A percentile compares a stretch with the other conserved stretches of the same genome.
Conservation (phyloP, 1,140 invertebrate species). For the Drosophila murphyi region DNA sequence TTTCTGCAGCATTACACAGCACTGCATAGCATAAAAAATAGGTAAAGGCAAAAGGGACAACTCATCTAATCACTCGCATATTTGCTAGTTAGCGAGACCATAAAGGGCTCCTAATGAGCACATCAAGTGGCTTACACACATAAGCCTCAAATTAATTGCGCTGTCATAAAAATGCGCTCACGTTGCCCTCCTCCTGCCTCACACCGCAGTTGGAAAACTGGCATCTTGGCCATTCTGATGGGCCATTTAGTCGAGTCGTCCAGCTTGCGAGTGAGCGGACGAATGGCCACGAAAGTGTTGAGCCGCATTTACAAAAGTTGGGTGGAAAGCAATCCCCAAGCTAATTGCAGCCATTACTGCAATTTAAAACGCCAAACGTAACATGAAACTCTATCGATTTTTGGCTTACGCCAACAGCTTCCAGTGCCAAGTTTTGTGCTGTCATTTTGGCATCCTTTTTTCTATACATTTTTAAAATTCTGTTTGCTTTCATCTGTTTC, state of each 20-base stretch:
- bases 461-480: too few species aligned
- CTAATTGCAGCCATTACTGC: conserved; percentile 60
- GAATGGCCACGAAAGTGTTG: conserved; percentile 54
- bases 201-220: neutral
- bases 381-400: conserved; percentile 35
- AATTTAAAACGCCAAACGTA: conserved; percentile 43
- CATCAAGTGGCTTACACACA: conserved; percentile 81
- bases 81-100: conserved; percentile 71
- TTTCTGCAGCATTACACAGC: neutral
- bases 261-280: neutral
- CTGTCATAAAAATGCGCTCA: conserved; percentile 80
- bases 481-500: too few species aligned
- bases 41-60: neutral
- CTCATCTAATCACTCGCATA: conserved; percentile 74
- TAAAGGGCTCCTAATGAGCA: conserved; percentile 76
- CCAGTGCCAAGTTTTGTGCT: neutral
- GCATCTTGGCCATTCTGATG: conserved; percentile 36
- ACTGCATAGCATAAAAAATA: neutral
- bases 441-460: neutral
- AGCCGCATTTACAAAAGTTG: conserved; percentile 59
- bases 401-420: conserved; percentile 15
- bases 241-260: conserved; percentile 60
- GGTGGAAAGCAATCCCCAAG: conserved; percentile 28
- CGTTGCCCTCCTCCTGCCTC: conserved; percentile 48
- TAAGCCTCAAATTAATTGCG: conserved; percentile 80